These are phyloP conservation scores for Latrodectus elegans DNA, from an alignment of 2,888 invertebrate species.

Conservation along the genomic window DNA sequence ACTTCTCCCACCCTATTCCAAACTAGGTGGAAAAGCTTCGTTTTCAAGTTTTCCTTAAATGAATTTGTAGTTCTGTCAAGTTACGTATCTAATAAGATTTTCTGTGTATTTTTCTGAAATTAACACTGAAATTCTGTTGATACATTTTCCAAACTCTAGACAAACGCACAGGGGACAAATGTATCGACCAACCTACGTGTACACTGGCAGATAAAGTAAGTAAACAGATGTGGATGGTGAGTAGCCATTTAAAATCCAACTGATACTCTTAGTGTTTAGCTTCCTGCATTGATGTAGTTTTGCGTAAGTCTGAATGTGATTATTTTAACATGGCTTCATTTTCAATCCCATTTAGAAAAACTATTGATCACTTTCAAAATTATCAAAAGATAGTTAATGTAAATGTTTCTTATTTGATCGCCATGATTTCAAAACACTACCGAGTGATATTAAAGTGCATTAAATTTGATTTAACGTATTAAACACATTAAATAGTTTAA, in stretches of 20 bases:
- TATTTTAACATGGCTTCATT: no score
- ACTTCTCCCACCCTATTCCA: conserved; percentile 63
- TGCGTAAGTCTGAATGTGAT: conserved; percentile 3
- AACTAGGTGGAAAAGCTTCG: conserved; percentile 61
- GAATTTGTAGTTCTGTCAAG: conserved; percentile 42
- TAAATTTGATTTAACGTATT: no score
- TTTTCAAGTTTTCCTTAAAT: conserved; percentile 51
- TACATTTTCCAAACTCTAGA: conserved; percentile 33
- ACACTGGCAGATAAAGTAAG: conserved; percentile 69
- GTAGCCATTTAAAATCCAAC: conserved; percentile 66
- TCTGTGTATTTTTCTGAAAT: conserved; percentile 43
- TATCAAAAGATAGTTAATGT: no score
- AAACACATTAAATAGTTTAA: no score
- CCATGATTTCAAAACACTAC: no score
- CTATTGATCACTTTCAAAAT: no score
- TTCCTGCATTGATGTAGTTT: conserved; percentile 24
- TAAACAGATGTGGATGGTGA: conserved; percentile 69
- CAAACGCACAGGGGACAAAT: conserved; percentile 45
- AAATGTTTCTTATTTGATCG: no score
- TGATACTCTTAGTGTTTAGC: conserved; percentile 56
- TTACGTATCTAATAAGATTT: conserved; percentile 55
- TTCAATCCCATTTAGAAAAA: no score
- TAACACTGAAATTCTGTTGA: conserved; percentile 19
- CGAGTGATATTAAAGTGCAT: no score
- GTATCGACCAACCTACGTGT: conserved; percentile 69